A percentile compares a stretch with the other conserved stretches of the same genome.
Conservation (phyloP, 2,888 invertebrate species). For the Adela reaumurella region DNA sequence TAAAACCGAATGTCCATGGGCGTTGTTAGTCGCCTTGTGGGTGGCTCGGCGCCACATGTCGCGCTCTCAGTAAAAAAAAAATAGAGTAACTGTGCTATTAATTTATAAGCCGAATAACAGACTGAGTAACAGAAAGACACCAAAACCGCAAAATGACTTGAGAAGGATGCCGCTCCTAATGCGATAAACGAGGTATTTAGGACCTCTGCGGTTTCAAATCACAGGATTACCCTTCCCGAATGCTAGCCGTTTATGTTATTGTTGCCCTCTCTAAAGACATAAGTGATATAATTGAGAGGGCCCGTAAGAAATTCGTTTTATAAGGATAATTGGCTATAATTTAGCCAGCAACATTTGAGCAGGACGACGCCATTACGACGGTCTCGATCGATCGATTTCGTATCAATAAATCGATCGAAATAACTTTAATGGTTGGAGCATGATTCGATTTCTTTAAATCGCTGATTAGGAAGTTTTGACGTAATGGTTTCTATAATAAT, state of each 20-base stretch:
- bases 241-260: neutral
- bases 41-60: too few relatives aligned
- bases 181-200: neutral
- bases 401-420: conserved; percentile 54
- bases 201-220: neutral
- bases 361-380: conserved; percentile 25
- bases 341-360: conserved; percentile 48
- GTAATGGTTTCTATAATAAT: conserved; percentile 28
- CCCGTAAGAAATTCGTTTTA: conserved; percentile 34
- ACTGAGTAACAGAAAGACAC: too few relatives aligned
- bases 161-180: neutral
- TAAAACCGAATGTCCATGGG: too few relatives aligned
- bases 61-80: too few relatives aligned
- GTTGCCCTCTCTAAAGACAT: conserved; percentile 51
- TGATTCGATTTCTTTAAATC: conserved; percentile 57
- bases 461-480: conserved; percentile 40
- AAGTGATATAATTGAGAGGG: conserved; percentile 53
- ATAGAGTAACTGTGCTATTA: too few relatives aligned
- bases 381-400: conserved; percentile 34
- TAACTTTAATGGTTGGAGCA: conserved; percentile 49
- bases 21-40: too few relatives aligned
- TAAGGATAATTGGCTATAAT: conserved; percentile 53
- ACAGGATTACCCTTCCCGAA: neutral
- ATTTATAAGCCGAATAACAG: too few relatives aligned
- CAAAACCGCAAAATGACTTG: neutral